These are phyloP conservation scores for Clepsis dumicolana DNA, from an alignment of 2,888 invertebrate species.

Conservation along the genomic window DNA sequence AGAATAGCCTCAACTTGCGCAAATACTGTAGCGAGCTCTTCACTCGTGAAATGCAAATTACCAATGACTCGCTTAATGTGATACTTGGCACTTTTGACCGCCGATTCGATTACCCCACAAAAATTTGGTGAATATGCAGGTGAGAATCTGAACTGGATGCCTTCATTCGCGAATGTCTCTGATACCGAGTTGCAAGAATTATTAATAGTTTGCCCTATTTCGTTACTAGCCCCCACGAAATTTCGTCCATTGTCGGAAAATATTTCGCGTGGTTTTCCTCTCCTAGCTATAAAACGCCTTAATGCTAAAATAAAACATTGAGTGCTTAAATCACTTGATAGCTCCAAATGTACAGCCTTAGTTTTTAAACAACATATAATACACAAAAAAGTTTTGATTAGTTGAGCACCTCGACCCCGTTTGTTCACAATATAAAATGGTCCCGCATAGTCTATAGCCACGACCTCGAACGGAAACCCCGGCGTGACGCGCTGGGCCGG, in stretches of 20 bases:
- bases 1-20: constrained; percentile 46
- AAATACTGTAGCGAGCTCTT: constrained; percentile 45
- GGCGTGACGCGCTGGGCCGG: constrained; percentile 28
- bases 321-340: constrained; percentile 41
- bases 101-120: constrained; percentile 40
- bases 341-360: constrained; percentile 40
- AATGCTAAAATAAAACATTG: constrained; percentile 42
- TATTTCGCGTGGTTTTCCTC: constrained; percentile 44
- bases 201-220: constrained; percentile 42
- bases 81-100: constrained; percentile 39
- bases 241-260: constrained; percentile 47
- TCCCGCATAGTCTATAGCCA: constrained; percentile 45
- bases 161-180: constrained; percentile 35
- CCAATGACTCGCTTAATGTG: constrained; percentile 39
- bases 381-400: constrained; percentile 44
- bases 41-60: constrained; percentile 38
- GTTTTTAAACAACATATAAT: constrained; percentile 44
- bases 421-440: constrained; percentile 41
- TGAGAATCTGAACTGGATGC: constrained; percentile 44
- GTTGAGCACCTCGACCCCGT: constrained; percentile 38
- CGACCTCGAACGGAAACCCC: constrained; percentile 37
- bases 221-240: constrained; percentile 46
- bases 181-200: constrained; percentile 25
- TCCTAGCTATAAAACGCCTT: constrained; percentile 43
- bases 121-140: constrained; percentile 42